Conservation (phyloP, 2,113 vertebrate species). For the Craseonycteris thonglongyai region DNA sequence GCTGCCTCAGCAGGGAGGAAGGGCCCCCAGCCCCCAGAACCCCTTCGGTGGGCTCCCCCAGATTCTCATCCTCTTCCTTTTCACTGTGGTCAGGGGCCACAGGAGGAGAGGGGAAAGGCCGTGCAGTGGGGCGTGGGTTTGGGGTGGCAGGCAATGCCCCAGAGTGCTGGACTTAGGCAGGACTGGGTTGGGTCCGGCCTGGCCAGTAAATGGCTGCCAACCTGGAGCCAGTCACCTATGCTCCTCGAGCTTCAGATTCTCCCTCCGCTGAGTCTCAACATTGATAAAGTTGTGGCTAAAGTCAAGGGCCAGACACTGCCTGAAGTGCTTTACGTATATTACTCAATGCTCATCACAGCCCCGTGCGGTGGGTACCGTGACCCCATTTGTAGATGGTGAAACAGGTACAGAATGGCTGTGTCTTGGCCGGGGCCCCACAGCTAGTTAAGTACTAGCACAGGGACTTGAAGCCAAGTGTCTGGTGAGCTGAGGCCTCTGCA, state of each 20-base stretch:
- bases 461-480: not conserved
- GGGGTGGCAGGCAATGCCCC: fast-evolving
- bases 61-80: not conserved
- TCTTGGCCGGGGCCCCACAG: not conserved
- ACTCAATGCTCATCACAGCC: too few species aligned
- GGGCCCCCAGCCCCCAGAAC: fast-evolving
- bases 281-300: fast-evolving
- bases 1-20: too few species aligned
- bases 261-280: fast-evolving
- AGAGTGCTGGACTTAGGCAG: too few species aligned
- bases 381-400: not conserved
- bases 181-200: not conserved
- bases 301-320: not conserved
- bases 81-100: not conserved
- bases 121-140: not conserved
- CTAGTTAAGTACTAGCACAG: not conserved
- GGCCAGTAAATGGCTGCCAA: not conserved
- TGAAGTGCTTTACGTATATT: fast-evolving
- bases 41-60: fast-evolving
- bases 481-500: too few species aligned
- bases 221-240: not conserved
- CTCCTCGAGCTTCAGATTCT: not conserved
- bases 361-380: fast-evolving
- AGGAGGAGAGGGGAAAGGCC: not conserved
- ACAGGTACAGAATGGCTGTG: not conserved